Conservation (phyloP, 1,140 invertebrate genomes). For the Brachionus koreanus region DNA sequence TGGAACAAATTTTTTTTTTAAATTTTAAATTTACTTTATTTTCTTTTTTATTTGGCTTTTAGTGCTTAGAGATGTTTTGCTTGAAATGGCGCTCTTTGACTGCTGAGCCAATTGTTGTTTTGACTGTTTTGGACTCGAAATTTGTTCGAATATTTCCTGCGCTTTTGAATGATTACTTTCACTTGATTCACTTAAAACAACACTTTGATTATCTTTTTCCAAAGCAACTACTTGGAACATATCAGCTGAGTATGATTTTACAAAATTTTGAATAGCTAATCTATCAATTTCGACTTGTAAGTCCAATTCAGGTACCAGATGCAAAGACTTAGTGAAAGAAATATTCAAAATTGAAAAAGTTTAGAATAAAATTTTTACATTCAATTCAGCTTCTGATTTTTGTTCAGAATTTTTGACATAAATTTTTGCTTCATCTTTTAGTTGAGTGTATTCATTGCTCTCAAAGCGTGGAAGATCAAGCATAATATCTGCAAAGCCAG, state of each 20-base stretch:
- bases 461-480: conserved; percentile 53
- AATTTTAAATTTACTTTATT: conserved; percentile 28
- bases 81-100: background rate
- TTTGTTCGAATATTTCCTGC: background rate
- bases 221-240: background rate
- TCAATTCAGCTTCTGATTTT: background rate
- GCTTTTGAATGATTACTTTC: background rate
- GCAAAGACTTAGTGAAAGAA: background rate
- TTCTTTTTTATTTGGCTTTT: conserved; percentile 46
- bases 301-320: background rate
- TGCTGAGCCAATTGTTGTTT: background rate
- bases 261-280: conserved; percentile 12
- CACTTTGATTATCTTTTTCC: background rate
- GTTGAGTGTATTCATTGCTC: background rate
- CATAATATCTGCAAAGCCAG: conserved; percentile 55
- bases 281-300: conserved; percentile 10
- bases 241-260: background rate
- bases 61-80: background rate
- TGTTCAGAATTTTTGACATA: background rate
- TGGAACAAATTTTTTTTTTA: background rate
- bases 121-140: background rate
- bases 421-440: conserved; percentile 35
- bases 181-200: background rate
- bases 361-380: background rate
- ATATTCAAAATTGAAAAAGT: background rate